Percentiles rank a stretch among this genome's conserved stretches.
These are phyloP conservation scores for Limnephilus lunatus DNA, from an alignment of 2,888 invertebrate species.

Conservation along the genomic window DNA sequence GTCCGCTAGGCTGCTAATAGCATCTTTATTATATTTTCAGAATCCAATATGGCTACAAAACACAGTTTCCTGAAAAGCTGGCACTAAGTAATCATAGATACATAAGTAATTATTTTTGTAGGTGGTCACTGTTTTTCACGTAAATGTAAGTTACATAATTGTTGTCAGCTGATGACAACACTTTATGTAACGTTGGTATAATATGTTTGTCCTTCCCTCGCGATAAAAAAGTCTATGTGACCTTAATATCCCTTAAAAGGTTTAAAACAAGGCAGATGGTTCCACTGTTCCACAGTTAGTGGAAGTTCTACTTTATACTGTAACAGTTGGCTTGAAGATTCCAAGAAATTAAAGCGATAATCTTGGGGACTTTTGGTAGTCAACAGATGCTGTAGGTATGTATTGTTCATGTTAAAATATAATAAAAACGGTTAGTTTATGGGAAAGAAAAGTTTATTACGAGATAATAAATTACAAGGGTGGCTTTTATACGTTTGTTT, in stretches of 20 bases:
- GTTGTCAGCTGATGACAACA: neutral
- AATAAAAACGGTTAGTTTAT: slow-evolving; percentile 2
- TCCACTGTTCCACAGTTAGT: slow-evolving; percentile 6
- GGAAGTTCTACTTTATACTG: neutral
- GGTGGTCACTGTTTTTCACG: neutral
- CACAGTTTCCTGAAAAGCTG: too few species aligned
- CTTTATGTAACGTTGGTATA: neutral
- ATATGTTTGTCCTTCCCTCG: neutral
- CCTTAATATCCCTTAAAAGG: neutral
- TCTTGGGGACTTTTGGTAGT: slow-evolving; percentile 2
- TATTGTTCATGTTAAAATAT: neutral
- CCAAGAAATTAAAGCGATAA: slow-evolving; percentile 22
- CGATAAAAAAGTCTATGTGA: slow-evolving; percentile 12
- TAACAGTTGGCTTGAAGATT: slow-evolving; percentile 10
- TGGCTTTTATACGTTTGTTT: neutral
- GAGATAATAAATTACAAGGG: neutral
- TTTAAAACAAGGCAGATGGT: slow-evolving; percentile 14
- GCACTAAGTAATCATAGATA: too few species aligned
- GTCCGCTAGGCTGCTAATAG: too few species aligned
- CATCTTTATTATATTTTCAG: too few species aligned
- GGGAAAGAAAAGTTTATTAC: neutral
- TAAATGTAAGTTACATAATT: neutral
- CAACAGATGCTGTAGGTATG: neutral
- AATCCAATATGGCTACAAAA: neutral
- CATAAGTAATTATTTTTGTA: too few species aligned